Evolutionary conservation across 1,140 invertebrate species (phyloP).

Genomic region (Drosophila sp.): DNA sequence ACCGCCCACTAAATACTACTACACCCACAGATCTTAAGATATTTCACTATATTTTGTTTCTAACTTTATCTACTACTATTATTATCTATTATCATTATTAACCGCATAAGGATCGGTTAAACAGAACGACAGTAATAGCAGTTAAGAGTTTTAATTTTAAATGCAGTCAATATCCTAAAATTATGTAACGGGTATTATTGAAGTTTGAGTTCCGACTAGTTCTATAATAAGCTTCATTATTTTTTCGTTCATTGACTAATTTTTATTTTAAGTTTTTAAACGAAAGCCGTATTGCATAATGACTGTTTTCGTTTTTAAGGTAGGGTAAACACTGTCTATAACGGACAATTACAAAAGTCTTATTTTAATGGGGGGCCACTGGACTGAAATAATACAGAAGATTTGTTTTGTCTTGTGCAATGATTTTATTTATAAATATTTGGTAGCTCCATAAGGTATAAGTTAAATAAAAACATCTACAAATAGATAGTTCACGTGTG

Average conservation of each 20-base stretch:
- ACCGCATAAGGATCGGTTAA: no score
- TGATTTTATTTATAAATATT: slow-evolving; percentile 26
- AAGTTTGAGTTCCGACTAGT: no score
- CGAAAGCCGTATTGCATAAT: background rate
- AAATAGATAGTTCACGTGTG: slow-evolving; percentile 31
- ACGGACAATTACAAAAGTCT: slow-evolving; percentile 68
- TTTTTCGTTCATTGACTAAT: background rate
- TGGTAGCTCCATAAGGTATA: slow-evolving; percentile 10
- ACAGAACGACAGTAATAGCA: no score
- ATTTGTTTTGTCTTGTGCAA: slow-evolving; percentile 58
- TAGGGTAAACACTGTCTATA: slow-evolving; percentile 44
- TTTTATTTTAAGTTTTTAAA: background rate
- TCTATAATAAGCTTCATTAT: no score
- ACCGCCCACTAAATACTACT: no score
- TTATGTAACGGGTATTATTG: no score
- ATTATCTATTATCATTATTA: no score
- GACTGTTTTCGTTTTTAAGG: slow-evolving; percentile 21
- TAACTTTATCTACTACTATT: no score
- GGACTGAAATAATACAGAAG: slow-evolving; percentile 63
- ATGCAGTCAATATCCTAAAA: no score
- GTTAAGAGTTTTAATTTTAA: no score
- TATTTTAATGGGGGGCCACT: slow-evolving; percentile 58
- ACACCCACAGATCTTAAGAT: no score
- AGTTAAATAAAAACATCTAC: slow-evolving; percentile 52
- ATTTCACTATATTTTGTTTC: no score